A percentile compares a stretch with the other conserved stretches of the same genome.
Conservation (phyloP, 2,113 vertebrate species). For the Pampusana beccarii region DNA sequence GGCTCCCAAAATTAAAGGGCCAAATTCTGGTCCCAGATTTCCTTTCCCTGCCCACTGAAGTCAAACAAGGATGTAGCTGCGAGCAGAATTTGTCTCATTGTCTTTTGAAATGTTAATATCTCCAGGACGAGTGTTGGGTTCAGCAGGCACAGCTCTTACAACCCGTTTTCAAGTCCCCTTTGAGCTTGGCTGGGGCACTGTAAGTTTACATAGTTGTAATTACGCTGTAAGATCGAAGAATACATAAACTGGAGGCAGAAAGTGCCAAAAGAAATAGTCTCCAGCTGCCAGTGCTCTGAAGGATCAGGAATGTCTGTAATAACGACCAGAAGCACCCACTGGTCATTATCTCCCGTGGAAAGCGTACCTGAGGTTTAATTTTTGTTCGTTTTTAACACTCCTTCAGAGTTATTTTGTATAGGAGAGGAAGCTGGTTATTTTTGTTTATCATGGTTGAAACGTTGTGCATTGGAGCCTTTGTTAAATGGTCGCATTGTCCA, state of each 20-base stretch:
- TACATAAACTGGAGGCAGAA: not conserved
- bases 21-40: conserved; percentile 51
- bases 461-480: conserved; percentile 63
- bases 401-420: not conserved
- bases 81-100: conserved; percentile 64
- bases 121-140: conserved; percentile 48
- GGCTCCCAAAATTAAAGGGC: conserved; percentile 43
- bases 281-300: conserved; percentile 45
- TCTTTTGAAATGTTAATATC: conserved; percentile 82
- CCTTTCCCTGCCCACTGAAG: conserved; percentile 26
- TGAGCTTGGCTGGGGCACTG: conserved; percentile 27
- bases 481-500: conserved; percentile 64
- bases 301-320: not conserved
- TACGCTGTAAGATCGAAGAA: not conserved
- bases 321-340: conserved; percentile 1
- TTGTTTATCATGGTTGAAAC: conserved; percentile 20
- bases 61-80: conserved; percentile 57
- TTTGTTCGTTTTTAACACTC: not conserved
- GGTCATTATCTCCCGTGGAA: conserved; percentile 26
- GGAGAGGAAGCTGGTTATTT: conserved; percentile 1
- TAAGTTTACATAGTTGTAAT: conserved; percentile 7
- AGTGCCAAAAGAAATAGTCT: conserved; percentile 43
- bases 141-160: conserved; percentile 45
- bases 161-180: conserved; percentile 24
- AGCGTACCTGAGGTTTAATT: conserved; percentile 23